Base-by-base conservation (phyloP, 2,797 vertebrate genomes). In the Serranus cabrilla region DNA sequence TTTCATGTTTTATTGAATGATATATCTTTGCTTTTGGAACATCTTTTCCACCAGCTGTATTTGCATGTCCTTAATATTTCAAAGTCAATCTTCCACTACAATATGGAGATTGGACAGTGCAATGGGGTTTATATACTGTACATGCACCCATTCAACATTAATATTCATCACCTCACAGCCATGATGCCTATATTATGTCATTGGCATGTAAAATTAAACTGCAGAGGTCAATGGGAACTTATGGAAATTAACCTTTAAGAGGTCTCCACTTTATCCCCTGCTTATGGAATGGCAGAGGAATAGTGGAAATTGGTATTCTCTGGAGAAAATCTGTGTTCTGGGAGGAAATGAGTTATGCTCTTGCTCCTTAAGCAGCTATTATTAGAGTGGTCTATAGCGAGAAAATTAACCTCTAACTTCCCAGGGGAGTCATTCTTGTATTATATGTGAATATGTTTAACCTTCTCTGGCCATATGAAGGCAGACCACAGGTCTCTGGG, bases 391-490 rank as follows among this genome's bases (percentile, higher is more conserved):
- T 71, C 62, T 68, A 64, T 27, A 25, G 74, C 2, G 8, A 49
- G 74, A 58, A 86, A 83, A 81, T 83, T 79, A 83, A 79, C 76
- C 52, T 86, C 20, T 25, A 60, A 37, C 71, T 49, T 76, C 82
- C 71, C 63, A 20, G 0, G 52, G 74, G 84, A 84, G 39, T 63
- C n/a, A 1, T 73, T 81, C 65, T 61, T 63, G 46, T 73, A 51
- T 62, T 66, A 1, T 20, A 75, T 81, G 81, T 76, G 52, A 83
- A 88, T 80, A 61, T 49, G 13, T 86, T 88, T 76, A 82, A 83
- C 78, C 74, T 81, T 65, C 66, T 50, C 23, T 45, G 2, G 0
- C 54, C 42, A 7, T 46, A 56, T 54, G 46, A n/a, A 58, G 14
- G n/a, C 61, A 37, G 76, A 34, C 51, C 42, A 50, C 20, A 20